These are phyloP conservation scores for Mirza zaza DNA, from an alignment of 2,113 vertebrate species.

Conservation along the genomic window DNA sequence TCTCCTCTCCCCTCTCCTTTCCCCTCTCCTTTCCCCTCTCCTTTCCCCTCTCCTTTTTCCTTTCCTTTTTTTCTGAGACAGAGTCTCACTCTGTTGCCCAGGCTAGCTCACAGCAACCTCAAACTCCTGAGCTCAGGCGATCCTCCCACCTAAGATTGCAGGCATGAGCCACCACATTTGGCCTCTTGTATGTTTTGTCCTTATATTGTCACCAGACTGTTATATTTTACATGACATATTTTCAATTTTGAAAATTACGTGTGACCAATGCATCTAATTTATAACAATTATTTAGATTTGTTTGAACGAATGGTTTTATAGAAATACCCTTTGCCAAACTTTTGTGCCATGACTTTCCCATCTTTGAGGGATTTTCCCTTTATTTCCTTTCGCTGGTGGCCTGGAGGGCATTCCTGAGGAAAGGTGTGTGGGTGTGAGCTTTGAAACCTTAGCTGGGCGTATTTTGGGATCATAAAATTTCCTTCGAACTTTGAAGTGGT, in stretches of 20 bases:
- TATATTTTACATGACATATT: neutral
- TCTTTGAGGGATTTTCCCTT: neutral
- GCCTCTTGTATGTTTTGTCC: too few relatives aligned
- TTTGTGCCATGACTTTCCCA: neutral
- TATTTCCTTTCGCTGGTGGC: neutral
- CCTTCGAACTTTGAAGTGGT: neutral
- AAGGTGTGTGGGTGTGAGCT: accelerated
- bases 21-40: too few relatives aligned
- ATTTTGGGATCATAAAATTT: neutral
- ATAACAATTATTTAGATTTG: neutral
- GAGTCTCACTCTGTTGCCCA: too few relatives aligned
- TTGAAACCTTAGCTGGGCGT: neutral
- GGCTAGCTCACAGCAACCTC: too few relatives aligned
- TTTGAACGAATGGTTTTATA: neutral
- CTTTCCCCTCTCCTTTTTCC: too few relatives aligned
- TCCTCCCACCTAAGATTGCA: too few relatives aligned
- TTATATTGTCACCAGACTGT: neutral
- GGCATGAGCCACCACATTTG: too few relatives aligned
- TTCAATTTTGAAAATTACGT: neutral
- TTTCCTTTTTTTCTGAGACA: too few relatives aligned
- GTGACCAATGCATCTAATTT: too few relatives aligned
- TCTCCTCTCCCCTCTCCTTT: too few relatives aligned
- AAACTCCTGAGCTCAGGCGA: too few relatives aligned
- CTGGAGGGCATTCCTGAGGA: neutral
- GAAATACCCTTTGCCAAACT: neutral